Evolutionary conservation across 2,888 invertebrate genomes (phyloP).

Genomic region (Mythimna loreyi): DNA sequence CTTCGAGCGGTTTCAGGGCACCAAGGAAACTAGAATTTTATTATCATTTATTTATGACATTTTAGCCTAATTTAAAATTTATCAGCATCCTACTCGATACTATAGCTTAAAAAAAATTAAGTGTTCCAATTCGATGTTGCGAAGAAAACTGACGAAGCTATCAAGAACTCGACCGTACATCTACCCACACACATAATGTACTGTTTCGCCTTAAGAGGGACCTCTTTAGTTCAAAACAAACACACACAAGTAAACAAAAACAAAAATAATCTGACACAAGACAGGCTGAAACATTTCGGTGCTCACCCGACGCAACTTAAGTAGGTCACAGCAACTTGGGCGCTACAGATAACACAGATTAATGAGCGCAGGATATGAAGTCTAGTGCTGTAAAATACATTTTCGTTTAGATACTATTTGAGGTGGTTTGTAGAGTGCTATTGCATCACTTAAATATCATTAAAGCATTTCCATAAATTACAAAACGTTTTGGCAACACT

Average conservation of each 20-base stretch:
- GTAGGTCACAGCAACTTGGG: conserved; percentile 60
- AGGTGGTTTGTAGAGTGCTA: conserved; percentile 21
- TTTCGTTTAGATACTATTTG: conserved; percentile 44
- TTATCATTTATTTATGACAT: too few relatives aligned
- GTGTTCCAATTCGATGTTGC: background rate
- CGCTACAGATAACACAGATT: conserved; percentile 61
- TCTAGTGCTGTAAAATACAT: conserved; percentile 59
- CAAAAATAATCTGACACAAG: conserved; percentile 60
- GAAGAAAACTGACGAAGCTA: background rate
- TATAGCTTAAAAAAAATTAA: background rate
- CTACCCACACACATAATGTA: background rate
- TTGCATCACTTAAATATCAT: background rate
- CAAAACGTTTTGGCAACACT: too few relatives aligned
- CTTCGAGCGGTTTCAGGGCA: too few relatives aligned
- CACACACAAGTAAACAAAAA: conserved; percentile 32
- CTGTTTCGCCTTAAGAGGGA: background rate
- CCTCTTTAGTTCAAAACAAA: conserved; percentile 9
- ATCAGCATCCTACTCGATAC: too few relatives aligned
- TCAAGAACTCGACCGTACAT: background rate
- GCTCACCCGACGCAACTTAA: conserved; percentile 43
- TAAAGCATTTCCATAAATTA: background rate
- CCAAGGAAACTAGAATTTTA: too few relatives aligned
- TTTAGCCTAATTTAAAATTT: too few relatives aligned
- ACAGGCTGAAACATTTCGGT: conserved; percentile 53
- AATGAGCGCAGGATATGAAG: conserved; percentile 62